Percentiles rank a stretch among this genome's conserved stretches.
Conservation (phyloP, 92 coral and sea anemone genomes). For the Virgularia gustaviana region DNA sequence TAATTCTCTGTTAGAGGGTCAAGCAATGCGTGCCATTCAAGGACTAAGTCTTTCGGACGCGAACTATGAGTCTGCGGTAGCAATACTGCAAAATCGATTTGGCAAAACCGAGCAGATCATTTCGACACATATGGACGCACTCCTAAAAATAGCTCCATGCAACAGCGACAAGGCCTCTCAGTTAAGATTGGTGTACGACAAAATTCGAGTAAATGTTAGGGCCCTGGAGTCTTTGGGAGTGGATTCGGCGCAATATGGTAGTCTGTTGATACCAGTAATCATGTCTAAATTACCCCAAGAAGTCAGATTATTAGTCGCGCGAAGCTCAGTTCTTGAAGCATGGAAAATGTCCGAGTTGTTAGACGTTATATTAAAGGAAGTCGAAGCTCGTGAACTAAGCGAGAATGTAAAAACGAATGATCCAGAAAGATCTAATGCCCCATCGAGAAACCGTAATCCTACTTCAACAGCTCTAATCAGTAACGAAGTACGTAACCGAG, state of each 20-base stretch:
- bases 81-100: conserved; percentile 22
- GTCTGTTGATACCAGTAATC: conserved; percentile 49
- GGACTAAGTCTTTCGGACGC: conserved; percentile 32
- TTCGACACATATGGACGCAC: conserved; percentile 41
- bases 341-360: conserved; percentile 55
- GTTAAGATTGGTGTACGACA: conserved; percentile 50
- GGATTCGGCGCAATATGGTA: conserved; percentile 45
- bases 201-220: conserved; percentile 48
- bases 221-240: conserved; percentile 53
- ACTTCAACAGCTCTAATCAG: background rate
- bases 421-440: background rate
- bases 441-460: background rate
- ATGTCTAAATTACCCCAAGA: conserved; percentile 59
- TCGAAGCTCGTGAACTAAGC: conserved; percentile 54
- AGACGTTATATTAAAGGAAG: conserved; percentile 51
- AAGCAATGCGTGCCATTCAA: conserved; percentile 41
- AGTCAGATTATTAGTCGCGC: conserved; percentile 42
- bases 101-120: conserved; percentile 22
- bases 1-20: too few species aligned
- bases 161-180: conserved; percentile 38
- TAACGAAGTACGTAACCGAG: conserved; percentile 16
- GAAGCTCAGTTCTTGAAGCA: conserved; percentile 49
- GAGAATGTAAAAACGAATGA: conserved; percentile 22
- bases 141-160: conserved; percentile 54
- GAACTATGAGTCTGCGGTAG: conserved; percentile 41